Percentiles rank a stretch among this genome's conserved stretches.
These are phyloP conservation scores for Scopus umbretta DNA, from an alignment of 2,113 vertebrate genomes.

Conservation along the genomic window DNA sequence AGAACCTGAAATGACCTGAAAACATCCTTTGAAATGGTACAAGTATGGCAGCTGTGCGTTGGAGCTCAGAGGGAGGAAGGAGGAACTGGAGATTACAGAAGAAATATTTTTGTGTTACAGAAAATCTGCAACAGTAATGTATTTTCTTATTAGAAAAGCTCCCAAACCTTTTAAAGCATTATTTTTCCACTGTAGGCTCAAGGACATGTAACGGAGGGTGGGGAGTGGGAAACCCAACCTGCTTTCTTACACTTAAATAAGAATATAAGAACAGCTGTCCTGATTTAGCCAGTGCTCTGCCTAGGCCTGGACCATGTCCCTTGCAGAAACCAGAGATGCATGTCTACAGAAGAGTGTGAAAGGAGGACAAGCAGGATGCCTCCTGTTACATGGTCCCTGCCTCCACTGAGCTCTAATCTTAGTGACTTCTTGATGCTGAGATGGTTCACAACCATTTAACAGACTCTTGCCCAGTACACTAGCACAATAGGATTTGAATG, in stretches of 20 bases:
- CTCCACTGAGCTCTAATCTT: not conserved
- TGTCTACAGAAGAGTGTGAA: not conserved
- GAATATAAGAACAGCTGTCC: not conserved
- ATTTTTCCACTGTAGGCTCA: not conserved
- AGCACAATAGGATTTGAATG: not conserved
- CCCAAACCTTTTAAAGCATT: not conserved
- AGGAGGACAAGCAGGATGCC: fast-evolving
- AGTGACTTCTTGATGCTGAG: not conserved
- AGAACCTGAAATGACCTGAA: not conserved
- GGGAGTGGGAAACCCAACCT: not conserved
- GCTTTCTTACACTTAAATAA: not conserved
- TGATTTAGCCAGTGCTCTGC: not conserved
- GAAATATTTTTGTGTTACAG: not conserved
- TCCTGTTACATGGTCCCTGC: not conserved
- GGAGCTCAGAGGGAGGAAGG: not conserved
- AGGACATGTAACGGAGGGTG: not conserved
- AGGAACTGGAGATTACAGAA: not conserved
- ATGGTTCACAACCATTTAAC: fast-evolving
- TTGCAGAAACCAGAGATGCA: not conserved
- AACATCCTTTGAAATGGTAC: not conserved
- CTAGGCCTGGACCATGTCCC: not conserved
- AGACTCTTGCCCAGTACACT: not conserved
- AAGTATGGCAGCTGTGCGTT: not conserved
- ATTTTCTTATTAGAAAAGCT: not conserved
- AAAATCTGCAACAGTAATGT: not conserved